Base-by-base conservation (phyloP, 2,888 invertebrate species). In the Chalcosyrphus nemorum region DNA sequence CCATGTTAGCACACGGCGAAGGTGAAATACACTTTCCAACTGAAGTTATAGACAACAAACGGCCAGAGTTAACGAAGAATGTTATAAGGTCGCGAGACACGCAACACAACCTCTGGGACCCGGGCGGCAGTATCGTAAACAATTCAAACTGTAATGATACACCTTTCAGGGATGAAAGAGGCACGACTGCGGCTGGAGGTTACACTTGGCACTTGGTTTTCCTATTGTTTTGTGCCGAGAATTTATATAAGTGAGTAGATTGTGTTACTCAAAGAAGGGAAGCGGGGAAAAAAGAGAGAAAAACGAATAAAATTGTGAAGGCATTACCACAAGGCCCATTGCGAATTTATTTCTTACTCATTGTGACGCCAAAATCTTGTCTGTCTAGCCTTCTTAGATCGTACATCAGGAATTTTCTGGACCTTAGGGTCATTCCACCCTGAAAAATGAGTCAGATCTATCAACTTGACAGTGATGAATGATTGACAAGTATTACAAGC, bases 71-170 rank as follows among this genome's bases (percentile, higher is more conserved):
- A 75, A 72, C 77, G 47, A 77, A 72, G 77, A 56, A 82, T 82
- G 76, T 72, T 82, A 72, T 74, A 82, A 84, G 84, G 84, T 75
- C 80, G 84, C 84, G 74, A 41, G 52, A 75, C 84, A 84, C 68
- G 84, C 84, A 84, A 75, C 70, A 75, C 70, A 75, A 84, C 68
- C 84, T 78, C 61, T 63, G 68, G 84, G 84, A 77, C 71, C 50
- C 32, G 43, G 52, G 15, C 29, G 66, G 52, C 19, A 52, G 43
- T 75, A 57, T 70, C 80, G 54, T 84, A 84, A 84, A 72, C 38
- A 78, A 84, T 78, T 29, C 72, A 45, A 61, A 65, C 13, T 65
- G 71, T 38, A 81, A 71, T 66, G 72, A 47, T 77, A 82, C 72
- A 66, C 72, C 59, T 68, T 81, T 54, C 29, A n/a, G 24, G 9